Percentiles rank a stretch among this genome's conserved stretches.
Evolutionary conservation across 1,140 invertebrate genomes (phyloP).

Genomic region (Pseudobourletiella spinata): DNA sequence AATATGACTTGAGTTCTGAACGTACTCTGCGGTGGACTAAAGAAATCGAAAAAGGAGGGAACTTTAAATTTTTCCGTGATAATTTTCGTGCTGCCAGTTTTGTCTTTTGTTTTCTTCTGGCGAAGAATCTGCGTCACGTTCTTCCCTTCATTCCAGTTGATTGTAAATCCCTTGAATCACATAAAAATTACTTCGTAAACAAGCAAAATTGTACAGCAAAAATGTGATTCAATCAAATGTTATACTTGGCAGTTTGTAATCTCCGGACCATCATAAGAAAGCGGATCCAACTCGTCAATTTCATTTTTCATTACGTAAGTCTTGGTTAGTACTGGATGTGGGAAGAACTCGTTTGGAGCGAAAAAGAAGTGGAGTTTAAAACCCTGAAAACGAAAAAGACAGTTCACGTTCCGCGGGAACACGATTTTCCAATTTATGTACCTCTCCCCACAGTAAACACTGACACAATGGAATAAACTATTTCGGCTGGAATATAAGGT

Average conservation of each 20-base stretch:
- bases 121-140: conserved; percentile 94
- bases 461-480: too few species aligned
- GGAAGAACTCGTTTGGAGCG: conserved; percentile 87
- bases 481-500: too few species aligned
- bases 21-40: conserved; percentile 71
- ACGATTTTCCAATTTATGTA: too few species aligned
- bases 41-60: conserved; percentile 98
- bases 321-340: conserved; percentile 87
- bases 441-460: too few species aligned
- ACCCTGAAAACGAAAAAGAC: conserved; percentile 57
- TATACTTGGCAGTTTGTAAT: conserved; percentile 68
- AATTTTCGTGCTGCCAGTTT: conserved; percentile 78
- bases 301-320: conserved; percentile 87
- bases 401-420: too few species aligned
- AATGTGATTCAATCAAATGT: too few species aligned
- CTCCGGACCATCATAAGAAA: conserved; percentile 94
- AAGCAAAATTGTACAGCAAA: too few species aligned
- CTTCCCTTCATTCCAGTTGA: conserved; percentile 92
- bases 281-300: conserved; percentile 81
- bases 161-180: conserved; percentile 43
- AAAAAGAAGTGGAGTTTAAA: conserved; percentile 92
- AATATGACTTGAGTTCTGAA: too few species aligned
- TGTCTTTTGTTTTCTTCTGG: conserved; percentile 95
- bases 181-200: neutral
- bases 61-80: conserved; percentile 87